These are phyloP conservation scores for Pristionchus fissidentatus DNA, from an alignment of 2,888 invertebrate genomes.

Conservation along the genomic window DNA sequence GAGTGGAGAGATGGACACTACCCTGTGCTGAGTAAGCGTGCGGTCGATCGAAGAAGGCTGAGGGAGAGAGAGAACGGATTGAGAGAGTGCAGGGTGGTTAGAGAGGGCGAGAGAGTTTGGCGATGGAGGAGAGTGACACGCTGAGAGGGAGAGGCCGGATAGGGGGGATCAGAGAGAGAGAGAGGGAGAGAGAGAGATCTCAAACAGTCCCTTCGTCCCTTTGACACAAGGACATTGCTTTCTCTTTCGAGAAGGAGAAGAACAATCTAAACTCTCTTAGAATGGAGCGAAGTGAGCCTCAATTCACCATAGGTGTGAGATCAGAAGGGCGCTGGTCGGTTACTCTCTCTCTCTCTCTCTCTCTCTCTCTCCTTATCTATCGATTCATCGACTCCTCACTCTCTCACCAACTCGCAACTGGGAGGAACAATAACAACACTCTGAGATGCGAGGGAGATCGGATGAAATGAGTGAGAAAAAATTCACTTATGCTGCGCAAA, in stretches of 20 bases:
- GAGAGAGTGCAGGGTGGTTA: constrained; percentile 6
- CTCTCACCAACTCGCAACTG: no score
- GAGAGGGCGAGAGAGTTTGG: background rate
- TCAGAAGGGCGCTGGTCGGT: no score
- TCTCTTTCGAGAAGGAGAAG: constrained; percentile 5
- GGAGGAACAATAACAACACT: no score
- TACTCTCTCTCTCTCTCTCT: no score
- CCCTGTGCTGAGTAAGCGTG: constrained; percentile 45
- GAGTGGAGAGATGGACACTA: constrained; percentile 28
- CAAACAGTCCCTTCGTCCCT: constrained; percentile 17
- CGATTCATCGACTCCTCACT: constrained; percentile 12
- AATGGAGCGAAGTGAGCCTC: no score
- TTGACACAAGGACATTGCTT: constrained; percentile 12
- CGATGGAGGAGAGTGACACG: constrained; percentile 9
- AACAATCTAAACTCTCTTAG: constrained; percentile 24
- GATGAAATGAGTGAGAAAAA: background rate
- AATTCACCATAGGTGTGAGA: no score
- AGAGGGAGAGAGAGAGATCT: constrained; percentile 33
- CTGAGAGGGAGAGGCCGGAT: background rate
- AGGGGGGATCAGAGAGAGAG: background rate
- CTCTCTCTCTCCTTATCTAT: constrained; percentile 30
- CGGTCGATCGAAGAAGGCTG: constrained; percentile 36
- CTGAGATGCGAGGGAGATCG: background rate
- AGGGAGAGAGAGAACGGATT: background rate
- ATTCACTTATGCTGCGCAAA: no score